Base-by-base conservation (phyloP, 2,797 vertebrate species). In the Xiphorhynchus erythropygius region DNA sequence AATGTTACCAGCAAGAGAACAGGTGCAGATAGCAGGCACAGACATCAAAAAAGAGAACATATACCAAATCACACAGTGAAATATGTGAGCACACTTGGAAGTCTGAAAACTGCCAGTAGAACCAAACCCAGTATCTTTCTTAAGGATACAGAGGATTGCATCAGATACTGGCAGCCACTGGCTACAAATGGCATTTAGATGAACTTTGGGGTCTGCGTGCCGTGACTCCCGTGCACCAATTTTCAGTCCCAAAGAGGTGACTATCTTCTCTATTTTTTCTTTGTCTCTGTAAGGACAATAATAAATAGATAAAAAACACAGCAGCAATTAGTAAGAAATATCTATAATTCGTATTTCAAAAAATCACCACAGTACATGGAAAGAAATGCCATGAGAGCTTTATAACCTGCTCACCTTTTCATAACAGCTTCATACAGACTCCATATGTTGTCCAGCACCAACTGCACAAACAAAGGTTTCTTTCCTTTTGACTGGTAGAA, bases 361-460 rank as follows among this genome's bases (percentile, higher is more conserved):
- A 52, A 39, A 74, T n/a, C 25, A 81, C 4, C 13, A 73, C 2
- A 81, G 37, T 27, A 57, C 11, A 12, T 2, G 12, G 53, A 57
- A 80, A 73, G 39, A 77, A 19, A 74, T 33, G 19, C 23, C 42
- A 55, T 11, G 23, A 75, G 33, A 80, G 52, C 9, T 80, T 56
- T 1, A 33, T 0, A 71, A 52, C 74, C 24, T 37, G 83, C 98
- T 95, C 96, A 99, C 99, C 98, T 99, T 97, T 97, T 98, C 33
- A 97, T 98, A 60, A 99, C 99, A 5, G 99, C 98, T 28, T 99
- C 99, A 74, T 99, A 99, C 44, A 99, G 98, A 97, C 98, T 99
- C 99, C 99, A 99, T 86, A 99, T 98, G 82, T 99, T 99, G 90
- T 99, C 99, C 95, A 99, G 97, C 76, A 99, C 99, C 8, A 99